phyloP scores from a whole-genome alignment of 2,797 vertebrate species.

The Acipenser transmontanus region DNA sequence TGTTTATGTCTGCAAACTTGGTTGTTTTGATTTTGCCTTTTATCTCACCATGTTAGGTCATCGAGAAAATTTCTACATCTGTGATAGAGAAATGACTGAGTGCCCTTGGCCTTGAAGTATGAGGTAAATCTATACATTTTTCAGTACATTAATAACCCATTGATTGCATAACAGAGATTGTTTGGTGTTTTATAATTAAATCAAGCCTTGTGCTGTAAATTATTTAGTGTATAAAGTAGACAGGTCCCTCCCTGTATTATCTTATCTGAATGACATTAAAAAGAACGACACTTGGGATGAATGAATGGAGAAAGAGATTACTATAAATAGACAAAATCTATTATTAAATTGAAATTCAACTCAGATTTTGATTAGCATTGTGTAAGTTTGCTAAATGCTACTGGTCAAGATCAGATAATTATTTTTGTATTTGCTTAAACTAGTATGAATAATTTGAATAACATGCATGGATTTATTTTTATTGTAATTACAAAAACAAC shows the following conservation, averaged over 20 bases:
- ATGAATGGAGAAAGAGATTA: no score
- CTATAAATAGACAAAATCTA: no score
- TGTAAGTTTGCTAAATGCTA: no score
- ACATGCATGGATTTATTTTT: no score
- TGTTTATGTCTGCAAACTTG: neutral
- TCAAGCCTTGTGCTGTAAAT: slow-evolving; percentile 7
- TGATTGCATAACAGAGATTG: slow-evolving; percentile 9
- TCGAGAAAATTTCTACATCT: slow-evolving; percentile 76
- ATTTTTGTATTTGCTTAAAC: no score
- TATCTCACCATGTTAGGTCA: slow-evolving; percentile 53
- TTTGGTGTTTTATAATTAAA: slow-evolving; percentile 8
- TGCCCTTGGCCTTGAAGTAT: slow-evolving; percentile 47
- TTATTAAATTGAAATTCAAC: no score
- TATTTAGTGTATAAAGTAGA: slow-evolving; percentile 4
- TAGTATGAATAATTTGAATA: no score
- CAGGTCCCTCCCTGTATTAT: slow-evolving; percentile 7
- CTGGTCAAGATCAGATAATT: no score
- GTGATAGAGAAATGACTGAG: slow-evolving; percentile 54
- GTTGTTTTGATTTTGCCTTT: slow-evolving; percentile 31
- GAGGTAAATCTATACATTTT: slow-evolving; percentile 50
- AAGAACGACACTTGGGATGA: slow-evolving; percentile 1
- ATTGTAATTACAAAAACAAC: no score
- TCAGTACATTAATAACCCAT: slow-evolving; percentile 13
- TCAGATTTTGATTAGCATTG: no score
- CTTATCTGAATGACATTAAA: slow-evolving; percentile 3